phyloP scores from a whole-genome alignment of 2,113 vertebrate genomes.

The Spea bombifrons region DNA sequence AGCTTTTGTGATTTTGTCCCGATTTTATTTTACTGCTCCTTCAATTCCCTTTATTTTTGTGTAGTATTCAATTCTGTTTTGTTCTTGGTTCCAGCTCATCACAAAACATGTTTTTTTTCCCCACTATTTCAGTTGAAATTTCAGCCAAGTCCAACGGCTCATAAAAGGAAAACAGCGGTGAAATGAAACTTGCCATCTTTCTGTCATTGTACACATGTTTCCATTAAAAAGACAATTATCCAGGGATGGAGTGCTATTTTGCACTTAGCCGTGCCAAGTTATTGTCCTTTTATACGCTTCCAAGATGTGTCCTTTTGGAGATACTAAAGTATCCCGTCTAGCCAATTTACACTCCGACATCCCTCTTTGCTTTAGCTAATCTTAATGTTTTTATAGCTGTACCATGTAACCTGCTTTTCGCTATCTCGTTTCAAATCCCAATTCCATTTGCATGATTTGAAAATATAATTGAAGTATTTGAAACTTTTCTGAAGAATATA shows the following conservation, averaged over 20 bases:
- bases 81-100: not conserved
- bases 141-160: slow-evolving; percentile 3
- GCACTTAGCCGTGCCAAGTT: slow-evolving; percentile 9
- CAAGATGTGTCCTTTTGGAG: slow-evolving; percentile 20
- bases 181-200: not conserved
- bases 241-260: slow-evolving; percentile 20
- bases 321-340: slow-evolving; percentile 10
- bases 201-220: not conserved
- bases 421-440: not conserved
- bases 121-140: not conserved
- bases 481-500: no score
- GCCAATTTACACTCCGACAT: slow-evolving; percentile 28
- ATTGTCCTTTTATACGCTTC: slow-evolving; percentile 22
- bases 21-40: not conserved
- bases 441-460: not conserved
- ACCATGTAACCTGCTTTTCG: not conserved
- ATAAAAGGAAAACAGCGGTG: not conserved
- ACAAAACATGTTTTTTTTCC: not conserved
- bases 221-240: slow-evolving; percentile 23
- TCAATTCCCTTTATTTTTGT: not conserved
- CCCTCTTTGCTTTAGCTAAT: slow-evolving; percentile 12
- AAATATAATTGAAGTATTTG: slow-evolving; percentile 17
- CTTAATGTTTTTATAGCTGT: not conserved
- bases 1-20: not conserved
- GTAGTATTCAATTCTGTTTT: not conserved